phyloP scores from a whole-genome alignment of 2,797 vertebrate species.

The Acrossocheilus fasciatus region DNA sequence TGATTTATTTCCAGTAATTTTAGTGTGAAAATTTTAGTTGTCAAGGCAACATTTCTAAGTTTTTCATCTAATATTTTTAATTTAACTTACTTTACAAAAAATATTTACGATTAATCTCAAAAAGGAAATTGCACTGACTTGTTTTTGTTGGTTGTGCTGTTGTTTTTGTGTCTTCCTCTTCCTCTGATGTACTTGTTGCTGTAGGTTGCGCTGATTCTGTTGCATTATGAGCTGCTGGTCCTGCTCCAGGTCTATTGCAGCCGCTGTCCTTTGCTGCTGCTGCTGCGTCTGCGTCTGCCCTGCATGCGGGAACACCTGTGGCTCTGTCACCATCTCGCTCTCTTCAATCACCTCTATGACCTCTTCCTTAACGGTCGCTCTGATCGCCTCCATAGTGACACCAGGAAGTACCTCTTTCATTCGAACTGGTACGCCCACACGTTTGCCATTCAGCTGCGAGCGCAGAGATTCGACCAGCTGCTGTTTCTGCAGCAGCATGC shows the following conservation, averaged over 20 bases:
- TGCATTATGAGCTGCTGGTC: conserved; percentile 66
- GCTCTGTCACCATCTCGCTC: conserved; percentile 47
- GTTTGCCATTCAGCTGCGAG: conserved; percentile 59
- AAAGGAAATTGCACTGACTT: neutral
- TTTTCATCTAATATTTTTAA: neutral
- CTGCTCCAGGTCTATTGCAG: conserved; percentile 60
- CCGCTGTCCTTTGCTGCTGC: conserved; percentile 33
- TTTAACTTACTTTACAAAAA: neutral
- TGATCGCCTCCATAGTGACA: conserved; percentile 47
- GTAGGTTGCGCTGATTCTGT: conserved; percentile 61
- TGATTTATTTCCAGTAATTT: neutral
- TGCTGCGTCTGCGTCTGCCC: neutral
- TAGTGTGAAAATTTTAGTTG: neutral
- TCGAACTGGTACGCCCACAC: conserved; percentile 43
- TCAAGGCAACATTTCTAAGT: neutral
- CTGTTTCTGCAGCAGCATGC: conserved; percentile 95
- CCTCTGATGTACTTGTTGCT: conserved; percentile 63
- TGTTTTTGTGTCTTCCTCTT: conserved; percentile 63
- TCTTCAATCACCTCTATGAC: conserved; percentile 42
- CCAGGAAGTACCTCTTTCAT: conserved; percentile 72
- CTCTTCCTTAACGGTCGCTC: conserved; percentile 72
- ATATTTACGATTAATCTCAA: neutral
- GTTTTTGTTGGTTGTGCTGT: conserved; percentile 30
- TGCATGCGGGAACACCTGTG: neutral
- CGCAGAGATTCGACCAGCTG: conserved; percentile 86